Base-by-base conservation (phyloP, 1,140 invertebrate genomes). In the Grapholita molesta region DNA sequence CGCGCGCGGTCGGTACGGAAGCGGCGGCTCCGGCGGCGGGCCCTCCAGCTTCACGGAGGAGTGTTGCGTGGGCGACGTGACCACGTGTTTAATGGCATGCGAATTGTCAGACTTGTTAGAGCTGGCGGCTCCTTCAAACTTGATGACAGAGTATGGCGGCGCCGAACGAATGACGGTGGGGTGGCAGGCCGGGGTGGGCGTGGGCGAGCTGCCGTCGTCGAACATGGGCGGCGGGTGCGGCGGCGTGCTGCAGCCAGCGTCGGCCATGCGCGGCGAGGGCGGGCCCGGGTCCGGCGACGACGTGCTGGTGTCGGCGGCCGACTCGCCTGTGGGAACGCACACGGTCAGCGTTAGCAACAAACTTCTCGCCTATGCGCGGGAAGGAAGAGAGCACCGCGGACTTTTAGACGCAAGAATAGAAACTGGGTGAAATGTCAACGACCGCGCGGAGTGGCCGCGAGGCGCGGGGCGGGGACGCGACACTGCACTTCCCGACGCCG, bases 271-370 rank as follows among this genome's bases (percentile, higher is more conserved):
- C 87, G 96, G 95, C 79, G 95, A 96, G 82, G 95, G 95, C 88
- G 95, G 95, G 84, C 95, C 94, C 71, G 96, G 94, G 90, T 97
- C 96, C 83, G 96, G 96, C 82, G 96, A 97, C 80, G 96, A 97
- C 82, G 96, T 97, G 91, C 96, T 97, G 82, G 96, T 97, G 92
- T 97, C 97, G 83, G 96, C 96, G 92, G 97, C 95, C 89, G 96
- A 97, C 94, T 97, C 96, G 91, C 95, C 95, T 96, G 94, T 67
- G 92, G 81, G 74, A 70, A 82, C 66, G 84, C 74, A 42, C 61
- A 3, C 33, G 69, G 70, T 89, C 72, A 89, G 76, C 66, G 76
- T 82, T 68, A 71, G 65, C 23, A 65, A 70, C 68, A 53, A 65
- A 74, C 57, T 75, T 83, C 73, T 68, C 68, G 72, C 71, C 52